phyloP scores from a whole-genome alignment of 2,113 vertebrate genomes.

The Rhegmatorhina hoffmannsi region DNA sequence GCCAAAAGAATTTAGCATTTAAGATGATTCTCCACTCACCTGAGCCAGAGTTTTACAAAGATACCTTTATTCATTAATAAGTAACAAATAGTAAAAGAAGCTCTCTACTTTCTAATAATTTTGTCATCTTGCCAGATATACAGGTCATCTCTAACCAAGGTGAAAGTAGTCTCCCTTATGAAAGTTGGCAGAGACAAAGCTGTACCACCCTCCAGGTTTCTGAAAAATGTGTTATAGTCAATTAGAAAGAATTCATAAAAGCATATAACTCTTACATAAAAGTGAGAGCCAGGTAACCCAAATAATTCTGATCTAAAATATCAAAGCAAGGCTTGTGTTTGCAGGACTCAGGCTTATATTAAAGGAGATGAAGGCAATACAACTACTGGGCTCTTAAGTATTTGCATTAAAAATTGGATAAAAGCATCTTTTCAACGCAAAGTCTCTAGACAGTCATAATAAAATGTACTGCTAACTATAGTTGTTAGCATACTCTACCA shows the following conservation, averaged over 20 bases:
- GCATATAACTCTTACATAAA: rapidly evolving
- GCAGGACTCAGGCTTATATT: not conserved
- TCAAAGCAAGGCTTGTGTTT: not conserved
- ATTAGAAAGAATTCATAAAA: not conserved
- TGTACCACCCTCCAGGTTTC: not conserved
- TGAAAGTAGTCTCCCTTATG: not conserved
- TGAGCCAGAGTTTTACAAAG: not conserved
- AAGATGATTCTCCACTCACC: not conserved
- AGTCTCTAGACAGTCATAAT: not conserved
- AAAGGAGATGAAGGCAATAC: not conserved
- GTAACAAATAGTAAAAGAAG: not conserved
- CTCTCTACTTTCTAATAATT: not conserved
- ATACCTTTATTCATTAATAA: not conserved
- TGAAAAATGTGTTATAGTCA: not conserved
- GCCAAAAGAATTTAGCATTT: not conserved
- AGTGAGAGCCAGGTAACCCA: not conserved
- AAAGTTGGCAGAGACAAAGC: not conserved
- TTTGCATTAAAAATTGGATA: not conserved
- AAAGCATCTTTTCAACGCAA: not conserved
- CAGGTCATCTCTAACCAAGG: not conserved
- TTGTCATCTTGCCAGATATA: not conserved
- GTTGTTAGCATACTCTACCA: not conserved
- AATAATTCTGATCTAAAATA: not conserved
- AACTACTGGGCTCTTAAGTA: not conserved
- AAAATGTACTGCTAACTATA: not conserved